Percentiles rank a stretch among this genome's conserved stretches.
Conservation (phyloP, 2,797 vertebrate species). For the Megalops cyprinoides region DNA sequence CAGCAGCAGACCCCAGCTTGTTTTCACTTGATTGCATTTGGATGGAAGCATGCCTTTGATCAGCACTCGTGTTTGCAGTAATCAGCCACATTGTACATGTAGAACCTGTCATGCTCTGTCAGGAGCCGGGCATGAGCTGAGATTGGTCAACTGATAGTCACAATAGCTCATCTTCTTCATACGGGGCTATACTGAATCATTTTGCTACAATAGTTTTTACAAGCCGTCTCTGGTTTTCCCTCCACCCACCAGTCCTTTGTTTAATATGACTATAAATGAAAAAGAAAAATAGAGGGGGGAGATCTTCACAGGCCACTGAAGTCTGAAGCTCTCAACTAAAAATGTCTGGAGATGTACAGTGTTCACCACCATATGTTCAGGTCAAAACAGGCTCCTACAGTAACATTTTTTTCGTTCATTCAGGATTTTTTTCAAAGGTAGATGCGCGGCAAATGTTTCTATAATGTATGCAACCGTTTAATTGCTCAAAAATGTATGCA, state of each 20-base stretch:
- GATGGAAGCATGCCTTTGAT: slow-evolving; percentile 47
- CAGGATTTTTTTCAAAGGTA: background rate
- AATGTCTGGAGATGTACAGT: background rate
- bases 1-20: slow-evolving; percentile 27
- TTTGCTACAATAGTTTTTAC: slow-evolving; percentile 13
- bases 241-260: slow-evolving; percentile 24
- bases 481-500: slow-evolving; percentile 4
- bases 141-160: slow-evolving; percentile 40
- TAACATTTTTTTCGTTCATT: background rate
- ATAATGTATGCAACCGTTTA: background rate
- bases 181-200: slow-evolving; percentile 24
- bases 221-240: background rate
- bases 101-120: slow-evolving; percentile 35
- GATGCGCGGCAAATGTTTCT: background rate
- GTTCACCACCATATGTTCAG: background rate
- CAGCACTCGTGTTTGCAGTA: slow-evolving; percentile 37
- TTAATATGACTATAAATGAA: slow-evolving; percentile 22
- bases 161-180: slow-evolving; percentile 41
- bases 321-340: slow-evolving; percentile 1
- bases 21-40: slow-evolving; percentile 41
- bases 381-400: slow-evolving; percentile 28
- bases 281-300: slow-evolving; percentile 11
- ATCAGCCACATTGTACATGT: slow-evolving; percentile 40
- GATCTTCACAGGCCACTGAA: slow-evolving; percentile 35
- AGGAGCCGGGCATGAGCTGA: slow-evolving; percentile 18